Percentiles rank a stretch among this genome's conserved stretches.
These are phyloP conservation scores for Buceros bicornis DNA, from an alignment of 2,797 vertebrate species.

Conservation along the genomic window DNA sequence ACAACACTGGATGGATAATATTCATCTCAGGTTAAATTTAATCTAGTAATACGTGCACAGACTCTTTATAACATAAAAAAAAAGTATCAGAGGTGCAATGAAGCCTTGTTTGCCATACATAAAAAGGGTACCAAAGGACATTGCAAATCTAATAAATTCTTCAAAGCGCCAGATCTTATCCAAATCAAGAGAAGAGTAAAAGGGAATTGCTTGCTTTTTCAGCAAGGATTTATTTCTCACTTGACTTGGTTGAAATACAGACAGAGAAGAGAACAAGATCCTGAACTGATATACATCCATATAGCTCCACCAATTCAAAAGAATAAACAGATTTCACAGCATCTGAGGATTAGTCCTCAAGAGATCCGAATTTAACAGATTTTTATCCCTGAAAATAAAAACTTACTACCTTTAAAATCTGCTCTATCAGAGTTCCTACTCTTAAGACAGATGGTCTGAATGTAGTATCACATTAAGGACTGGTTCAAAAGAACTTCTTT, in stretches of 20 bases:
- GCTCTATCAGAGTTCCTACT: background rate
- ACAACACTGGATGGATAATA: background rate
- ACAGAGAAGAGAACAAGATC: background rate
- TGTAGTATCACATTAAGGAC: background rate
- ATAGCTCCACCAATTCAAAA: background rate
- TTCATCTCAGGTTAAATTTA: background rate
- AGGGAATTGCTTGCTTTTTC: background rate
- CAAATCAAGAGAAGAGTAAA: background rate
- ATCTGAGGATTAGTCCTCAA: background rate
- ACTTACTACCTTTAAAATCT: background rate
- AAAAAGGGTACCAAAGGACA: background rate
- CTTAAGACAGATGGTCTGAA: background rate
- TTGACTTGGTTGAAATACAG: background rate
- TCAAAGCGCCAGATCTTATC: constrained; percentile 36
- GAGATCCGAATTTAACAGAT: background rate
- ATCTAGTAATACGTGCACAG: background rate
- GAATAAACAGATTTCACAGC: constrained; percentile 6
- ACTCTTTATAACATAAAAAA: background rate
- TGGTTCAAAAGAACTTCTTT: background rate
- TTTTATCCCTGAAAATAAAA: background rate
- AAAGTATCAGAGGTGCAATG: background rate
- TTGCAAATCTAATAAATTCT: background rate
- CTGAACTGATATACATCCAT: background rate
- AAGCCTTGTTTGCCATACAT: background rate
- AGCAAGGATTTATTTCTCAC: constrained; percentile 1